A percentile compares a stretch with the other conserved stretches of the same genome.
Conservation (phyloP, 2,113 vertebrate species). For the Tragelaphus strepsiceros region DNA sequence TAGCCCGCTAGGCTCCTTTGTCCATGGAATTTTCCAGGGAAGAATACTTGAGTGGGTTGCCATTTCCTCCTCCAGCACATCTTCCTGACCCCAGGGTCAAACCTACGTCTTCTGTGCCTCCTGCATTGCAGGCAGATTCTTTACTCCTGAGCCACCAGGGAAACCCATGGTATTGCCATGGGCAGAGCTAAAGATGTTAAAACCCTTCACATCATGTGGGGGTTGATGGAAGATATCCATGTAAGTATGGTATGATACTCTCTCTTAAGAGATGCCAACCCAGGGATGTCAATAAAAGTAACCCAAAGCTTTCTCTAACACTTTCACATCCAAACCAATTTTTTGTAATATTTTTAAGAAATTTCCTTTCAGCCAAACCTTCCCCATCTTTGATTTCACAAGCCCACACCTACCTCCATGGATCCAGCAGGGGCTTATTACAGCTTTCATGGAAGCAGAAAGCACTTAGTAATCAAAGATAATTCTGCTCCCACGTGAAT, state of each 20-base stretch:
- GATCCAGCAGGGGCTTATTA: neutral
- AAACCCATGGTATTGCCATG: neutral
- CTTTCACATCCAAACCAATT: neutral
- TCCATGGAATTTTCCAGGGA: neutral
- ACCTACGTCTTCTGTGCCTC: neutral
- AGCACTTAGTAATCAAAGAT: slow-evolving; percentile 47
- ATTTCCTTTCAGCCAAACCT: neutral
- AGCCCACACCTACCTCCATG: neutral
- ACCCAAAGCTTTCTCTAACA: neutral
- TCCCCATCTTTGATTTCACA: neutral
- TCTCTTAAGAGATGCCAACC: neutral
- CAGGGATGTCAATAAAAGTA: neutral
- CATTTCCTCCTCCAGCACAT: neutral
- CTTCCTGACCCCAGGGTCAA: neutral
- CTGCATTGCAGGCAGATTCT: neutral
- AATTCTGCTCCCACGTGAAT: slow-evolving; percentile 11
- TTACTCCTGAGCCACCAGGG: neutral
- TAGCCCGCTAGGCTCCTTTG: neutral
- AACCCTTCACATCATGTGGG: neutral
- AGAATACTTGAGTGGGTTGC: neutral
- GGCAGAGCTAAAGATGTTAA: neutral
- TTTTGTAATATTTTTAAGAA: neutral
- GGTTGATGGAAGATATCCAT: neutral
- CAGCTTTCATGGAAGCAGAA: neutral
- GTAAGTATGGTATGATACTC: neutral